Conservation (phyloP, 2,113 vertebrate genomes). For the Okapia johnstoni region DNA sequence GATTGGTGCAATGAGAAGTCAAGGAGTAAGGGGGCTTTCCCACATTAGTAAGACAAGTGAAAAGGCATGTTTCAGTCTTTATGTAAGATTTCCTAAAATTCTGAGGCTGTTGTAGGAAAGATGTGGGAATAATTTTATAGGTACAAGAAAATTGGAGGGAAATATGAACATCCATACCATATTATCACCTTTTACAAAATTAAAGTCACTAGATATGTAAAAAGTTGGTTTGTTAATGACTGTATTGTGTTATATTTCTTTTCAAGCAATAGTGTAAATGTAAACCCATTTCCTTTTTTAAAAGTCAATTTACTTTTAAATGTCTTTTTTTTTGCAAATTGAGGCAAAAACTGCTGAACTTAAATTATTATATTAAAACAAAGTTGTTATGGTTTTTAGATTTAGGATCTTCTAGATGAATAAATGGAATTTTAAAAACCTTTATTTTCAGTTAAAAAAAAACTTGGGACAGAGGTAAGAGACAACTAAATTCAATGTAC, state of each 20-base stretch:
- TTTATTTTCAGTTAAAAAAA: neutral
- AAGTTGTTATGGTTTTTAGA: neutral
- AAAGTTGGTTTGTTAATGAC: neutral
- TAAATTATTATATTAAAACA: neutral
- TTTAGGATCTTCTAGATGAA: neutral
- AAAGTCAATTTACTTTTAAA: slow-evolving; percentile 31
- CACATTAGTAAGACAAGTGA: neutral
- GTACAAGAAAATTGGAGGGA: neutral
- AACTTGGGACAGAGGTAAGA: neutral
- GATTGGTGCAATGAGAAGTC: neutral
- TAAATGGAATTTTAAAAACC: neutral
- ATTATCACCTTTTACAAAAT: slow-evolving; percentile 31
- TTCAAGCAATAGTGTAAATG: slow-evolving; percentile 26
- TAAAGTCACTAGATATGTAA: slow-evolving; percentile 8
- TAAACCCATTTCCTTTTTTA: neutral
- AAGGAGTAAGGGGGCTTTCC: neutral
- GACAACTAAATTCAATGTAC: neutral
- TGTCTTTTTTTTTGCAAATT: neutral
- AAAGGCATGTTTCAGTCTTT: neutral
- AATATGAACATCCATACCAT: neutral
- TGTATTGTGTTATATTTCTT: slow-evolving; percentile 6
- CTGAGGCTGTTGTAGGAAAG: neutral
- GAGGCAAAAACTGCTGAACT: slow-evolving; percentile 3
- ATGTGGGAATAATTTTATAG: neutral
- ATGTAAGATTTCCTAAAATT: neutral